Evolutionary conservation across 2,113 vertebrate species (phyloP), one percentile per base, ranked within the genome.

Genomic region (Alectura lathami): DNA sequence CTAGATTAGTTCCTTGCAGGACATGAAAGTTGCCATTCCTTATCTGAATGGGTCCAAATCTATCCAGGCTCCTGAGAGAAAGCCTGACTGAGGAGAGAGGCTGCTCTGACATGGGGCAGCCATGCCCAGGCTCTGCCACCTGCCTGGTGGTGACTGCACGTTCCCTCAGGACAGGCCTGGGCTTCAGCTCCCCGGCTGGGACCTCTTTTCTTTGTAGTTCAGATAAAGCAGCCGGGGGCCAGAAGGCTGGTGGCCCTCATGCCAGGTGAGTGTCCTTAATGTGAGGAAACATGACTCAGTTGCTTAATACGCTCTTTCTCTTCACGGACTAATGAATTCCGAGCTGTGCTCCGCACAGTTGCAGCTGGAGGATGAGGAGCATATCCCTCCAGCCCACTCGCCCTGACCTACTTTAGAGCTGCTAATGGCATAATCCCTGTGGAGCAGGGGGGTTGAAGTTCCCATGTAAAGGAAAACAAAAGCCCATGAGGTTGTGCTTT

Each of bases 401-500:
- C 23, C 10, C 32, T 90, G 82, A 88, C 79, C 90, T 93, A 88
- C 47, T 95, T 94, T 54, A 74, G 76, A 74, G 79, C 34, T 94
- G 59, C 34, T 94, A 67, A 74, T 57, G 91, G 54, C 63, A 77
- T 38, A 48, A 69, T 34, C 54, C 34, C 45, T 5, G 32, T 32
- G 54, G 38, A 34, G 10, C 1, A 2, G 11, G 1, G 34, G n/a
- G 34, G 9, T 5, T 29, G 45, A 57, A 94, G 38, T 66, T 83
- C 86, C 86, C n/a, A 60, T 75, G 15, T 29, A 3, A 48, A 7
- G 6, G 13, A 30, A 22, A 30, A 26, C 6, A 15, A 22, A 42
- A 4, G 2, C 4, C 32, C 10, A 20, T 3, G 34, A 43, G 30
- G 2, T 13, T 59, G 0, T 64, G 30, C 45, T 84, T 92, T n/a